Evolutionary conservation across 2,113 vertebrate species (phyloP).

Genomic region (Percopsis transmontana): DNA sequence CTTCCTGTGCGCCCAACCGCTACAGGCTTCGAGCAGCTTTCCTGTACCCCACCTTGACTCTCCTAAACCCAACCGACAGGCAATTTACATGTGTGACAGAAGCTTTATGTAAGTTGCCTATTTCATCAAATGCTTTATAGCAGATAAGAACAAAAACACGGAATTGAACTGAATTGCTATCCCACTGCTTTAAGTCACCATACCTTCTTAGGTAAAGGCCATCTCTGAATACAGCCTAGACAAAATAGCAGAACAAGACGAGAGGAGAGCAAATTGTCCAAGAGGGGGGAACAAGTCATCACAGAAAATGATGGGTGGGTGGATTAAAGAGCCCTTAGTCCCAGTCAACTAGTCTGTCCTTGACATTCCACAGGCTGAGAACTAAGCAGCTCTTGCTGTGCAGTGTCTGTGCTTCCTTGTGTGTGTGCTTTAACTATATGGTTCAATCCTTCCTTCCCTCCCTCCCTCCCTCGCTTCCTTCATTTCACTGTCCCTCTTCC

Average conservation of each 20-base stretch:
- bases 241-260: not conserved
- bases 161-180: no score
- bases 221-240: no score
- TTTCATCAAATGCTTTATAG: no score
- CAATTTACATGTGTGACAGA: no score
- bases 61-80: not conserved
- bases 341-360: conserved; percentile 20
- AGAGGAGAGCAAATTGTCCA: not conserved
- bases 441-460: not conserved
- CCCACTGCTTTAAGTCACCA: no score
- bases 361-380: conserved; percentile 29
- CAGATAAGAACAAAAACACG: no score
- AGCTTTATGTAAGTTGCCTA: no score
- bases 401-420: conserved; percentile 10
- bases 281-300: not conserved
- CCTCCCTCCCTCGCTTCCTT: conserved; percentile 29
- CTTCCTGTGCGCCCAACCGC: not conserved
- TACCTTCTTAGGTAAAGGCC: no score
- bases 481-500: not conserved
- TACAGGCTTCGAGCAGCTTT: not conserved
- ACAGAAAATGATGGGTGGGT: not conserved
- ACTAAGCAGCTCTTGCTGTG: not conserved
- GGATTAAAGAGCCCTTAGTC: conserved; percentile 7
- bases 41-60: not conserved
- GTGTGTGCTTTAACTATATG: no score